Conservation (phyloP, 2,113 vertebrate species). For the Gobio gobio region DNA sequence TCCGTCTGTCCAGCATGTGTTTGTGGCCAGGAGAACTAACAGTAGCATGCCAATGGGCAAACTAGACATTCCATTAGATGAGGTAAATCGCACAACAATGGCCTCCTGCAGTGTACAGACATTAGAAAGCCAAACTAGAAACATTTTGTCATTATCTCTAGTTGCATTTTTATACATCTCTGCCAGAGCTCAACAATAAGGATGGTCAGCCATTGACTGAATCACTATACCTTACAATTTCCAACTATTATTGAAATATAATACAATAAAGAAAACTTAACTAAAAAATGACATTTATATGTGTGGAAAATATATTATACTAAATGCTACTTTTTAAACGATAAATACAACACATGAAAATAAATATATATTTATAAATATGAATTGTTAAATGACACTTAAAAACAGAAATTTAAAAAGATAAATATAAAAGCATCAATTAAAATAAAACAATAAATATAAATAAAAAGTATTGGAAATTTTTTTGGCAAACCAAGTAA, state of each 20-base stretch:
- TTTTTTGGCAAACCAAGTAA: too few species aligned
- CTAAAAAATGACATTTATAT: too few species aligned
- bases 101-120: background rate
- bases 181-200: background rate
- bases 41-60: slow-evolving; percentile 76
- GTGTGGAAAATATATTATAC: too few species aligned
- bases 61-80: slow-evolving; percentile 82
- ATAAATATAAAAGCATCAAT: background rate
- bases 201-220: background rate
- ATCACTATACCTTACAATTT: background rate
- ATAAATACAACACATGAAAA: too few species aligned
- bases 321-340: too few species aligned
- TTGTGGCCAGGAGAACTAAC: slow-evolving; percentile 86
- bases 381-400: too few species aligned
- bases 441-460: too few species aligned
- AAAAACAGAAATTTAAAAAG: too few species aligned
- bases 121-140: background rate
- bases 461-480: too few species aligned
- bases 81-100: slow-evolving; percentile 73
- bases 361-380: too few species aligned
- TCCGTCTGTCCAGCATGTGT: slow-evolving; percentile 79
- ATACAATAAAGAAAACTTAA: background rate
- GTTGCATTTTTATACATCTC: background rate
- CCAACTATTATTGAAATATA: background rate
- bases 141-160: background rate